Percentiles rank a stretch among this genome's conserved stretches.
phyloP scores from a whole-genome alignment of 1,140 invertebrate species.

The Pachyrhynchus sulphureomaculatus region DNA sequence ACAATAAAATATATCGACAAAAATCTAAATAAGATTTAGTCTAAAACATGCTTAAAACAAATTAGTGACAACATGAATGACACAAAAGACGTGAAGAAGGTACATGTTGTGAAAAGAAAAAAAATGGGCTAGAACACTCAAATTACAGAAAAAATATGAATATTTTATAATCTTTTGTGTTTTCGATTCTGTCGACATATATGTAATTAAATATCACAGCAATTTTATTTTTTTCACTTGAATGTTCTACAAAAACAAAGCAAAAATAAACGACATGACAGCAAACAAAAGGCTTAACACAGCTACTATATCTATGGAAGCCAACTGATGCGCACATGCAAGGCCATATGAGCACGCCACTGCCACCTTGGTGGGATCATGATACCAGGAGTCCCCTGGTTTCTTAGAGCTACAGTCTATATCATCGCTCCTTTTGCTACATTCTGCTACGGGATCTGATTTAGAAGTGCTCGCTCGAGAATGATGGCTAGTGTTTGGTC shows the following conservation, averaged over 20 bases:
- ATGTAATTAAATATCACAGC: too few species aligned
- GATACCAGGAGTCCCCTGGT: constrained; percentile 51
- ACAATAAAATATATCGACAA: too few species aligned
- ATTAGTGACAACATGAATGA: neutral
- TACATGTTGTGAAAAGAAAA: too few species aligned
- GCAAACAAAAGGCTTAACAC: constrained; percentile 68
- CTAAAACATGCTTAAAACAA: too few species aligned
- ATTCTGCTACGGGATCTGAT: neutral
- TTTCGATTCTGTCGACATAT: too few species aligned
- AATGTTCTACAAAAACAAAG: constrained; percentile 50
- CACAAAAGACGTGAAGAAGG: neutral
- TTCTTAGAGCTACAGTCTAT: constrained; percentile 28
- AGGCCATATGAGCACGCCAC: constrained; percentile 65
- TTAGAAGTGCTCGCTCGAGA: neutral
- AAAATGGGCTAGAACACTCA: too few species aligned
- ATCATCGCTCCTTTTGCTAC: constrained; percentile 7
- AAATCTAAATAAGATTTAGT: neutral
- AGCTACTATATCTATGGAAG: constrained; percentile 65
- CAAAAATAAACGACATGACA: constrained; percentile 66
- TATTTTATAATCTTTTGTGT: too few species aligned
- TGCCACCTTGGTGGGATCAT: constrained; percentile 58
- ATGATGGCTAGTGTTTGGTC: neutral
- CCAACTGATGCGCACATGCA: constrained; percentile 64
- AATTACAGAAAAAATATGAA: too few species aligned
- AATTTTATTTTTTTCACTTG: neutral